Percentiles rank a stretch among this genome's conserved stretches.
Conservation (phyloP, 53 echinoderm and acorn worm genomes). For the Astropecten irregularis region DNA sequence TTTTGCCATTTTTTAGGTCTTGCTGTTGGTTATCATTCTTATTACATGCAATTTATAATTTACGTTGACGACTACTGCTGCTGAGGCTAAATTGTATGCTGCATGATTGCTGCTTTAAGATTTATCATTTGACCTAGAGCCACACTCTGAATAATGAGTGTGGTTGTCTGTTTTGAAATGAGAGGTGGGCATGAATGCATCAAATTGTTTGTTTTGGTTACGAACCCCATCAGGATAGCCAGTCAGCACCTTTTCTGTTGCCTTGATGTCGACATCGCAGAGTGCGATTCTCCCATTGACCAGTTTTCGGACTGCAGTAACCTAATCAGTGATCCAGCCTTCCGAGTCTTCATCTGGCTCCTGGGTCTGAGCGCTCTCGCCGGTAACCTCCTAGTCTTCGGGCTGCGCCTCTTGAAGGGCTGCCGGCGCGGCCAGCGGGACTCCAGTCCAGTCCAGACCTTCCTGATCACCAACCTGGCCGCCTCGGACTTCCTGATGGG, state of each 20-base stretch:
- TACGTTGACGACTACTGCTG: too few relatives aligned
- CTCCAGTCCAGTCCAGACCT: conserved; percentile 13
- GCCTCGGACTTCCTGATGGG: conserved; percentile 69
- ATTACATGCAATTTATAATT: too few relatives aligned
- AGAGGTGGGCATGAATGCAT: too few relatives aligned
- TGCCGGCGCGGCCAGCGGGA: not conserved
- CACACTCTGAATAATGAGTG: too few relatives aligned
- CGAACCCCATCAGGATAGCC: conserved; percentile 56
- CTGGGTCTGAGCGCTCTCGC: conserved; percentile 64
- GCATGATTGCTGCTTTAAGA: too few relatives aligned
- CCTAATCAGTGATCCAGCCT: conserved; percentile 55
- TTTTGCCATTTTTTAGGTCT: too few relatives aligned
- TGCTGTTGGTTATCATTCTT: too few relatives aligned
- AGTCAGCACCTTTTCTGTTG: conserved; percentile 67
- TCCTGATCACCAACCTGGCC: conserved; percentile 67
- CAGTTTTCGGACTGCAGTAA: conserved; percentile 70
- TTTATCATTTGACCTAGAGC: too few relatives aligned
- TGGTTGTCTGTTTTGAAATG: too few relatives aligned
- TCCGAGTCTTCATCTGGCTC: conserved; percentile 65
- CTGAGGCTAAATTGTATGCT: too few relatives aligned
- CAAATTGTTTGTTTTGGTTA: too few relatives aligned
- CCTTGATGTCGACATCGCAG: not conserved
- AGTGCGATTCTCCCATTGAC: conserved; percentile 54
- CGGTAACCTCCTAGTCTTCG: conserved; percentile 61
- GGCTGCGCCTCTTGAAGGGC: not conserved